These are phyloP conservation scores for Drosophila monieri DNA, from an alignment of 2,888 invertebrate species.

Conservation along the genomic window DNA sequence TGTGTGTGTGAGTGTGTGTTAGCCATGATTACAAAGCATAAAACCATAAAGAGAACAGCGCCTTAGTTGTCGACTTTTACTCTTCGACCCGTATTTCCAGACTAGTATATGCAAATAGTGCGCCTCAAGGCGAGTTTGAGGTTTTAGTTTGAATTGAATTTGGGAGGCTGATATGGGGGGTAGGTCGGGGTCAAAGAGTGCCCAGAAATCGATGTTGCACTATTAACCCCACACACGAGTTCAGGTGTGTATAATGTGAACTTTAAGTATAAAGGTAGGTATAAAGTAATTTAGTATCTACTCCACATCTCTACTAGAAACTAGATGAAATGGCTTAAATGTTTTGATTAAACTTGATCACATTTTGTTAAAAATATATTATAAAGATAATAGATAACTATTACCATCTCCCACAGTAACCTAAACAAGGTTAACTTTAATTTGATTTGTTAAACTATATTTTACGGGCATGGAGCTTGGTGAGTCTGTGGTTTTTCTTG, in stretches of 20 bases:
- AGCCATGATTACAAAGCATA: conserved; percentile 58
- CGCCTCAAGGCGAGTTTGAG: neutral
- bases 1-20: conserved; percentile 9
- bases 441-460: neutral
- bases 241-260: neutral
- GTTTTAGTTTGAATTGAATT: conserved; percentile 7
- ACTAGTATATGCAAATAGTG: conserved; percentile 53
- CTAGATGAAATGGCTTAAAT: too few species aligned
- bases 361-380: neutral
- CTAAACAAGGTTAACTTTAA: neutral
- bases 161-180: neutral
- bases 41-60: conserved; percentile 32
- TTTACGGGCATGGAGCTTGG: neutral
- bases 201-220: conserved; percentile 5
- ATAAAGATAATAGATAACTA: neutral
- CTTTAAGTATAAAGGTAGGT: too few species aligned
- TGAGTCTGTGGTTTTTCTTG: conserved; percentile 5
- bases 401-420: neutral
- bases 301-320: too few species aligned
- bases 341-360: too few species aligned
- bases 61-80: conserved; percentile 25
- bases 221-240: neutral
- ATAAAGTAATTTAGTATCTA: too few species aligned
- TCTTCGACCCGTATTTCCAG: conserved; percentile 21
- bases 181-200: neutral